A percentile compares a stretch with the other conserved stretches of the same genome.
phyloP scores from a whole-genome alignment of 2,888 invertebrate species.

The Nematopogon swammerdamellus region DNA sequence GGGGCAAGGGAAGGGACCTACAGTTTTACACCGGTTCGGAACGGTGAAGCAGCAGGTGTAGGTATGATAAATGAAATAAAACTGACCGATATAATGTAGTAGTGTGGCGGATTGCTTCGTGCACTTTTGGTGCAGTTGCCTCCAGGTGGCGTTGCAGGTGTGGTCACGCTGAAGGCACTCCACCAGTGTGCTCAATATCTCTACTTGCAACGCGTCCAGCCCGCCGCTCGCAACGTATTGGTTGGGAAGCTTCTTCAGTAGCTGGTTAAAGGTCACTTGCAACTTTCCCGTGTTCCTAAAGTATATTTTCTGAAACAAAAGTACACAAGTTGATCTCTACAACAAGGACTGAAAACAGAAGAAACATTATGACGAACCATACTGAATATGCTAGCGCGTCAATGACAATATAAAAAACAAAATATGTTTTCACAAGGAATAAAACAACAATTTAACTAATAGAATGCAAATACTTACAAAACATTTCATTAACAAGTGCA shows the following conservation, averaged over 20 bases:
- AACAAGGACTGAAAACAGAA: neutral
- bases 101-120: constrained; percentile 64
- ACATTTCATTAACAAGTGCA: no score
- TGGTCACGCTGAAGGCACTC: constrained; percentile 61
- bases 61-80: no score
- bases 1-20: no score
- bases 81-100: constrained; percentile 55
- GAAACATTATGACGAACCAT: no score
- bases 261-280: constrained; percentile 58
- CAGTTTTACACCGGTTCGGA: no score
- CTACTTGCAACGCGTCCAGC: constrained; percentile 42
- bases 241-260: constrained; percentile 61
- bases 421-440: no score
- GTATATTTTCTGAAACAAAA: constrained; percentile 36
- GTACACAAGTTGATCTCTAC: constrained; percentile 3
- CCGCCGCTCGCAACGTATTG: constrained; percentile 43
- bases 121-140: constrained; percentile 64
- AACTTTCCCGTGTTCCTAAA: constrained; percentile 44
- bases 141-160: constrained; percentile 65
- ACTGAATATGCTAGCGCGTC: no score
- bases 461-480: no score
- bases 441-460: no score
- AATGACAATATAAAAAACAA: no score
- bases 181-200: constrained; percentile 58
- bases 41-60: no score